Percentiles rank a stretch among this genome's conserved stretches.
phyloP scores from a whole-genome alignment of 2,113 vertebrate genomes.

The Deroptyus accipitrinus region DNA sequence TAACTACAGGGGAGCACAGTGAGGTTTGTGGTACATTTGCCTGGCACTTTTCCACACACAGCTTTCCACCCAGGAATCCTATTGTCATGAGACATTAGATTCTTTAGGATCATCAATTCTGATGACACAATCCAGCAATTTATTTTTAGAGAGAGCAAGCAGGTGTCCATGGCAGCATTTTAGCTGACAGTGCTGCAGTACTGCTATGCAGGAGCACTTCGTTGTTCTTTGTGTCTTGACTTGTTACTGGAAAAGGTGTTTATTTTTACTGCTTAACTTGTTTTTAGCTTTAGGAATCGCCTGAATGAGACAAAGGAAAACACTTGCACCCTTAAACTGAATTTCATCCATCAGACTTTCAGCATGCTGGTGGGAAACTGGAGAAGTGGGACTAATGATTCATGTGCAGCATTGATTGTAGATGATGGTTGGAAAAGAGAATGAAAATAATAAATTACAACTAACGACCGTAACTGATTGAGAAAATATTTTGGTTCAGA shows the following conservation, averaged over 20 bases:
- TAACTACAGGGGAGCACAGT: neutral
- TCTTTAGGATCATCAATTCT: constrained; percentile 30
- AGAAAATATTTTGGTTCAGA: constrained; percentile 27
- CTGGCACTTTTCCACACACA: neutral
- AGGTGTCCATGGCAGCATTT: constrained; percentile 29
- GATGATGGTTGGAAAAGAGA: neutral
- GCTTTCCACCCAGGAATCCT: neutral
- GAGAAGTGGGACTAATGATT: neutral
- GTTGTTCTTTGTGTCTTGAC: neutral
- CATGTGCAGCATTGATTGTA: neutral
- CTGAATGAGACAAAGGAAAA: neutral
- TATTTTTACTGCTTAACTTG: neutral
- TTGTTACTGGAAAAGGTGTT: neutral
- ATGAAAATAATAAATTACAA: neutral
- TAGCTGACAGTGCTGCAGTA: neutral
- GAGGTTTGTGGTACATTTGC: neutral
- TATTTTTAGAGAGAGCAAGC: constrained; percentile 44
- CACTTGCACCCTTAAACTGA: neutral
- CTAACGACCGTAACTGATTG: neutral
- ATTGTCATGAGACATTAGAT: neutral
- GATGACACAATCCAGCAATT: neutral
- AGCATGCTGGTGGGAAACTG: neutral
- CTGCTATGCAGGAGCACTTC: neutral
- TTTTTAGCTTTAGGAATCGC: neutral
- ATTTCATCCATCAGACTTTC: neutral